Evolutionary conservation across 2,888 invertebrate genomes (phyloP), one percentile per base, ranked within the genome.

Genomic region (Tryphoninae sp.): DNA sequence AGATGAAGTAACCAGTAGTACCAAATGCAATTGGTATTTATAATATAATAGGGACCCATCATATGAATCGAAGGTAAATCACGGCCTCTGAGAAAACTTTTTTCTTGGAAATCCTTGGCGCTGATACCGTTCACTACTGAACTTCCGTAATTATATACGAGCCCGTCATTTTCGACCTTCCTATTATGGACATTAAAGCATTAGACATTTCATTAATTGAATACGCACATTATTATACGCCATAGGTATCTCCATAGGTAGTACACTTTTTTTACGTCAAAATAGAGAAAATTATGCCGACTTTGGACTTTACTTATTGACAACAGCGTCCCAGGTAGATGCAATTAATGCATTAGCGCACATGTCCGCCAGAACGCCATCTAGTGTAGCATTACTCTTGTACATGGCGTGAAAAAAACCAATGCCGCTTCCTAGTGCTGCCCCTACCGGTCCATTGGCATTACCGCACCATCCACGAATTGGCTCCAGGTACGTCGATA

Each of bases 121-220:
- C 68, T 82, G 1, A 87, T 75, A 26, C 85, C 84, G 89, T 97
- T 97, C 83, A 96, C 94, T 1, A 93, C 93, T 0, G 97, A 96
- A 0, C 97, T 96, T 1, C 97, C 96, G 91, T 95, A 97, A 92
- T 98, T 98, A 92, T 96, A 98, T 61, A 98, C 94, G 0, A 94
- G 93, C 82, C 92, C 87, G 88, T 91, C 88, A 86, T 92, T 87
- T 86, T 88, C 45, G 1, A 64, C 19, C n/a, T 71, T 62, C 42
- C 81, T 83, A 33, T 22, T 13, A 42, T 11, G 22, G 22, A 51
- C 49, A 33, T 33, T 33, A 6, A 33, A 33, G 6, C 33, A 33
- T 33, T 4, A 33, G 6, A 33, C 26, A 26, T 1, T 26, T 26
- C 3, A 26, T 26, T 26, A 26, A 26, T 26, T 3, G 26, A 26